phyloP scores from a whole-genome alignment of 2,888 invertebrate species.

The Hoplodrina ambigua region DNA sequence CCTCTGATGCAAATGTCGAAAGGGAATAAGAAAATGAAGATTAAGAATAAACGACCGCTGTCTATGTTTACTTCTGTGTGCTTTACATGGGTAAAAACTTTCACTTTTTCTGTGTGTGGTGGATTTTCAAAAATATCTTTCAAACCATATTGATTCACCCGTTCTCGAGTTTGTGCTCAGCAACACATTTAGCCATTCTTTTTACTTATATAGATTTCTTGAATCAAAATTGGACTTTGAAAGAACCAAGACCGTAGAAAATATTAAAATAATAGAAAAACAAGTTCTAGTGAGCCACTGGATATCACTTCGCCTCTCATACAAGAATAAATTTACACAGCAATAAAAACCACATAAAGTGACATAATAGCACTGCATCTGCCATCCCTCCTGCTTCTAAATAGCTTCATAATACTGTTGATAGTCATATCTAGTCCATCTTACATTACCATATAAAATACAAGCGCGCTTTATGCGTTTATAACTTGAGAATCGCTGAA shows the following conservation, averaged over 20 bases:
- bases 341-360: constrained; percentile 62
- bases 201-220: not conserved
- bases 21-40: too few species aligned
- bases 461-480: constrained; percentile 46
- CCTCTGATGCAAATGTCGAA: too few species aligned
- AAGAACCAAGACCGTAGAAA: not conserved
- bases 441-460: constrained; percentile 54
- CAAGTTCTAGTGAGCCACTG: constrained; percentile 13
- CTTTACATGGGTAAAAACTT: too few species aligned
- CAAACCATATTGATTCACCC: too few species aligned
- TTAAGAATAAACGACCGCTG: too few species aligned
- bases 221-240: constrained; percentile 11
- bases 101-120: too few species aligned
- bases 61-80: too few species aligned
- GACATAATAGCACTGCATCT: constrained; percentile 61
- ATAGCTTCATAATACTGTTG: constrained; percentile 63
- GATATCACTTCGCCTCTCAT: constrained; percentile 21
- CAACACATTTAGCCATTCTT: too few species aligned
- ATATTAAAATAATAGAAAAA: constrained; percentile 11
- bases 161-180: too few species aligned
- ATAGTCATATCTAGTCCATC: constrained; percentile 61
- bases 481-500: constrained; percentile 43
- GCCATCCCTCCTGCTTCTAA: constrained; percentile 57
- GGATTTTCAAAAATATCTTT: too few species aligned
- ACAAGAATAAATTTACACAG: constrained; percentile 53